A percentile compares a stretch with the other conserved stretches of the same genome.
Evolutionary conservation across 2,113 vertebrate species (phyloP).

Genomic region (Centropus bengalensis): DNA sequence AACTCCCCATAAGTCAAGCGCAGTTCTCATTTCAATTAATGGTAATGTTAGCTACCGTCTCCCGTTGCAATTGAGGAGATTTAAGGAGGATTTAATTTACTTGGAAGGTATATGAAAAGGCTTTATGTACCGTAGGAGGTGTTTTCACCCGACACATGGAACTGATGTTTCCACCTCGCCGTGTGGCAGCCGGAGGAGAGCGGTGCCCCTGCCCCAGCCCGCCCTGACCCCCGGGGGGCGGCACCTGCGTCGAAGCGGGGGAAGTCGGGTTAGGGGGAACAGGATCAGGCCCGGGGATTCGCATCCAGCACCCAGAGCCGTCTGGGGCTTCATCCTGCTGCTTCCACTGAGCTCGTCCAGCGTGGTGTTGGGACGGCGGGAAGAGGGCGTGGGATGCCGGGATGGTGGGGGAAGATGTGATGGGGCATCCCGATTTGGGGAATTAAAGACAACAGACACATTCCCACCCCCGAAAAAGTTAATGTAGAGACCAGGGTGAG

Average conservation of each 20-base stretch:
- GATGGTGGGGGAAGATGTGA: not conserved
- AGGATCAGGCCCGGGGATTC: not conserved
- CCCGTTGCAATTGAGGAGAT: not conserved
- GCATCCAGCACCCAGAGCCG: not conserved
- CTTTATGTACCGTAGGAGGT: not conserved
- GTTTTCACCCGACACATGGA: not conserved
- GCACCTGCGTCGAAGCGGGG: too few relatives aligned
- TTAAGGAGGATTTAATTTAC: constrained; percentile 18
- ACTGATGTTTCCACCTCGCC: not conserved
- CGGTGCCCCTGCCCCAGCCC: not conserved
- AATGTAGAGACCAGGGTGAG: not conserved
- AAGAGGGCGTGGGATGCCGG: not conserved
- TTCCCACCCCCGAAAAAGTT: accelerated
- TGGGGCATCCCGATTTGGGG: not conserved
- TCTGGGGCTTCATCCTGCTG: not conserved
- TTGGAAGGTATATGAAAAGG: not conserved
- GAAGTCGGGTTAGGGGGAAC: not conserved
- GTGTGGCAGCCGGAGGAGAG: not conserved
- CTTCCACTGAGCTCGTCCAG: not conserved
- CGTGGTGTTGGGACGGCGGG: not conserved
- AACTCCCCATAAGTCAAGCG: not conserved
- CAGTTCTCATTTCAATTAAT: not conserved
- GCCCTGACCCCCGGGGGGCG: not conserved
- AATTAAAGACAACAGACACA: not conserved
- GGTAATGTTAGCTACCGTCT: not conserved